Percentiles rank a stretch among this genome's conserved stretches.
Conservation (phyloP, 2,797 vertebrate species). For the Dermochelys coriacea region DNA sequence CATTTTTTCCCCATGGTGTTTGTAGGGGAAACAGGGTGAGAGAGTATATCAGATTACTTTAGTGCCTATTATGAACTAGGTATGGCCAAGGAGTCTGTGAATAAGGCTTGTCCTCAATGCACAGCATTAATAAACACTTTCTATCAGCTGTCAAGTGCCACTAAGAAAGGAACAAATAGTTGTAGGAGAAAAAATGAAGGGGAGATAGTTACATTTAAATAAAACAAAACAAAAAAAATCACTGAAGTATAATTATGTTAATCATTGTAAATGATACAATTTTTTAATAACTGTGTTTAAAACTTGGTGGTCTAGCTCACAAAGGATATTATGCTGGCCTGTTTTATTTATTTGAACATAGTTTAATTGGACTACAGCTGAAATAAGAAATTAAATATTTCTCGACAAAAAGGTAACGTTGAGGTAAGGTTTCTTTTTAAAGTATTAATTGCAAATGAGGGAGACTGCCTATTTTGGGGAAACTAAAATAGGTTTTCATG, state of each 20-base stretch:
- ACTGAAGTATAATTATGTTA: background rate
- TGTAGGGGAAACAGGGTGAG: background rate
- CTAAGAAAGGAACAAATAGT: background rate
- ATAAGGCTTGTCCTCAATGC: background rate
- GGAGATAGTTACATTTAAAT: background rate
- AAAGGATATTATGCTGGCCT: slow-evolving; percentile 57
- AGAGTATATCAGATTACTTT: background rate
- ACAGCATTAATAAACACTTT: background rate
- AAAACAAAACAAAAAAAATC: background rate
- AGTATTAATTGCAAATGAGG: slow-evolving; percentile 53
- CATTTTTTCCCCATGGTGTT: background rate
- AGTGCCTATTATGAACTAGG: background rate
- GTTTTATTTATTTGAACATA: slow-evolving; percentile 51
- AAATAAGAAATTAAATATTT: slow-evolving; percentile 32
- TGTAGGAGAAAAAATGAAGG: background rate
- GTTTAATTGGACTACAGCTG: slow-evolving; percentile 18
- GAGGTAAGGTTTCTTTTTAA: slow-evolving; percentile 54
- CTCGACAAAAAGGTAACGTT: slow-evolving; percentile 59
- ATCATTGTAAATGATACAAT: background rate
- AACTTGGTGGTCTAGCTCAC: slow-evolving; percentile 7
- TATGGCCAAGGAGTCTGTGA: slow-evolving; percentile 58
- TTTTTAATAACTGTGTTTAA: background rate
- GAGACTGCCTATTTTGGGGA: slow-evolving; percentile 23
- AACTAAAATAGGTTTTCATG: slow-evolving; percentile 47
- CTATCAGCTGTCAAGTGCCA: slow-evolving; percentile 18